Evolutionary conservation across 2,797 vertebrate genomes (phyloP), one percentile per base, ranked within the genome.

Genomic region (Telmatherina bonti): DNA sequence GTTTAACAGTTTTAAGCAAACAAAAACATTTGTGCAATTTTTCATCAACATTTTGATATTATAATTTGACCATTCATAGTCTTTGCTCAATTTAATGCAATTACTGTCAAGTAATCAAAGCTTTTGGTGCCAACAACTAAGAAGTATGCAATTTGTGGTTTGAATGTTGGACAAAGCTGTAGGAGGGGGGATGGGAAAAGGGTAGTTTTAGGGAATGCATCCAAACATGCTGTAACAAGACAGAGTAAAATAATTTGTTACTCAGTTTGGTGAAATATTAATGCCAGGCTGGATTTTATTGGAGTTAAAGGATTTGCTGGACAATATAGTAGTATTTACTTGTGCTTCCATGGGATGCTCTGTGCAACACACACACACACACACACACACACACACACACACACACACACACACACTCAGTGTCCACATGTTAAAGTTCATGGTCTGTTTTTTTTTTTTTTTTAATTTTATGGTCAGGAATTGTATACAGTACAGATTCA

Each of bases 91-190:
- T 29, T 58, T 58, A 7, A 11, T 67, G 27, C 68, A 79, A 79
- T 84, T 79, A 70, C 1, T 59, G 54, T 31, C 27, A 59, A 18
- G 7, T 49, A 54, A 74, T 81, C 27, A 67, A 62, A 64, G 36
- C 24, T 7, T 57, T 13, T 60, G 51, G 18, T 69, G 66, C 63
- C 57, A 72, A 47, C 22, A 63, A 54, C 41, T 35, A 43, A 54
- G 58, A 29, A 22, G 59, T 36, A 10, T 41, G 8, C 35, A 24
- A 31, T 58, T 52, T 66, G 74, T 72, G 36, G 70, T 70, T 78
- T 74, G 24, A 35, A 71, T 65, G 18, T 53, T 68, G 16, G 35
- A 56, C 78, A 61, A 55, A 73, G 51, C 60, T 67, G 59, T 53
- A 52, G 41, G 51, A 45, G 41, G 53, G 41, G 63, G 80, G 70